phyloP scores from a whole-genome alignment of 2,797 vertebrate genomes.

The Falco novaeseelandiae region DNA sequence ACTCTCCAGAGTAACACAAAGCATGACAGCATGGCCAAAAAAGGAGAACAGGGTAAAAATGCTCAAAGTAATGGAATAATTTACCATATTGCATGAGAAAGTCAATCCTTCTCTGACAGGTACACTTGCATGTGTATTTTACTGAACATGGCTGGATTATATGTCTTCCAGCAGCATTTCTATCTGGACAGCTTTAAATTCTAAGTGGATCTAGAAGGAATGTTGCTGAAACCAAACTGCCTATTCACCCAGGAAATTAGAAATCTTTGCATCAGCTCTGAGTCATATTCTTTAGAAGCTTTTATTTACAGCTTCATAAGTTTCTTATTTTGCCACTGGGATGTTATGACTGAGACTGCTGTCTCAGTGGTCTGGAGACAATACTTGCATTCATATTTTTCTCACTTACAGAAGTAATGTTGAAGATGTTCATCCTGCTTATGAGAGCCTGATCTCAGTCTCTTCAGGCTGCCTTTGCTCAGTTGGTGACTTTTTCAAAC shows the following conservation, averaged over 20 bases:
- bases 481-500: neutral
- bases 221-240: neutral
- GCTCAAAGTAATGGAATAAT: neutral
- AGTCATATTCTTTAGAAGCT: slow-evolving; percentile 23
- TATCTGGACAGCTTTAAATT: neutral
- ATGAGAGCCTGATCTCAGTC: neutral
- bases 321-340: slow-evolving; percentile 28
- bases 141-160: neutral
- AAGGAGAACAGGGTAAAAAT: neutral
- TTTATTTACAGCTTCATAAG: neutral
- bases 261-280: slow-evolving; percentile 47
- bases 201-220: neutral
- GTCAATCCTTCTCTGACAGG: neutral
- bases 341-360: slow-evolving; percentile 26
- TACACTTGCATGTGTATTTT: neutral
- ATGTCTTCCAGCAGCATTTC: neutral
- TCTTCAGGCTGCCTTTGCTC: neutral
- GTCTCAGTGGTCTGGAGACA: neutral
- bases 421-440: neutral
- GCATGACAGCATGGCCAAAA: neutral
- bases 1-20: neutral
- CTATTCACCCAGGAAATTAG: slow-evolving; percentile 40
- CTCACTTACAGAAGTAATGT: neutral
- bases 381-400: neutral
- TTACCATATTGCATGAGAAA: neutral